Percentiles rank a stretch among this genome's conserved stretches.
Evolutionary conservation across 2,797 vertebrate genomes (phyloP).

Genomic region (Poecile montanus): DNA sequence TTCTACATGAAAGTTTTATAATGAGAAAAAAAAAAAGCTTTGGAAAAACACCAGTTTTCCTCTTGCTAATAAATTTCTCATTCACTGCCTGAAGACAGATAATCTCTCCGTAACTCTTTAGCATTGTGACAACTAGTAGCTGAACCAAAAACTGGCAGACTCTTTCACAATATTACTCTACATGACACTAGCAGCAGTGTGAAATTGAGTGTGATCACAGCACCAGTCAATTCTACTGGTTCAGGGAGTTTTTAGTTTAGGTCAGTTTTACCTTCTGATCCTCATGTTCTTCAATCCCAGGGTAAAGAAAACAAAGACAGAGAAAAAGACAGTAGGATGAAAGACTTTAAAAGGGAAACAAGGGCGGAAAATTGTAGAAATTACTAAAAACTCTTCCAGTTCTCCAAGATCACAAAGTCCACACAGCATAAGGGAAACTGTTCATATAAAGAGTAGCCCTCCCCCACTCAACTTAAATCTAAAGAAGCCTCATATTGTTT

Average conservation of each 20-base stretch:
- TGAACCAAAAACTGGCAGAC: slow-evolving; percentile 38
- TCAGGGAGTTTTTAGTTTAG: slow-evolving; percentile 13
- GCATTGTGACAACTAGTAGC: slow-evolving; percentile 26
- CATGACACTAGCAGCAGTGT: slow-evolving; percentile 22
- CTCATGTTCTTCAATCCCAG: background rate
- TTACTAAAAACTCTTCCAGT: background rate
- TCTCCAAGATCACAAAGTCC: background rate
- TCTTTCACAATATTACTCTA: slow-evolving; percentile 31
- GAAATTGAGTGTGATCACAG: slow-evolving; percentile 56
- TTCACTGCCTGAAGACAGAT: background rate
- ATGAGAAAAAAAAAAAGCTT: background rate
- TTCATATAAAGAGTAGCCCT: background rate
- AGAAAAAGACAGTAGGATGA: background rate
- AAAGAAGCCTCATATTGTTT: background rate
- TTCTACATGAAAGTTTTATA: background rate
- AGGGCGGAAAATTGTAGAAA: background rate
- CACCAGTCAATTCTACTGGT: slow-evolving; percentile 30
- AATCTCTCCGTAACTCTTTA: background rate
- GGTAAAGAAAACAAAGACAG: background rate
- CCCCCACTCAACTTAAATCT: background rate
- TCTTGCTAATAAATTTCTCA: slow-evolving; percentile 8
- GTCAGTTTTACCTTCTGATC: slow-evolving; percentile 21
- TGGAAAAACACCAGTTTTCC: background rate
- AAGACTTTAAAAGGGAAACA: background rate
- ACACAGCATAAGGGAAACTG: background rate